Conservation (phyloP, 2,797 vertebrate species). For the Gallinago solitaria region DNA sequence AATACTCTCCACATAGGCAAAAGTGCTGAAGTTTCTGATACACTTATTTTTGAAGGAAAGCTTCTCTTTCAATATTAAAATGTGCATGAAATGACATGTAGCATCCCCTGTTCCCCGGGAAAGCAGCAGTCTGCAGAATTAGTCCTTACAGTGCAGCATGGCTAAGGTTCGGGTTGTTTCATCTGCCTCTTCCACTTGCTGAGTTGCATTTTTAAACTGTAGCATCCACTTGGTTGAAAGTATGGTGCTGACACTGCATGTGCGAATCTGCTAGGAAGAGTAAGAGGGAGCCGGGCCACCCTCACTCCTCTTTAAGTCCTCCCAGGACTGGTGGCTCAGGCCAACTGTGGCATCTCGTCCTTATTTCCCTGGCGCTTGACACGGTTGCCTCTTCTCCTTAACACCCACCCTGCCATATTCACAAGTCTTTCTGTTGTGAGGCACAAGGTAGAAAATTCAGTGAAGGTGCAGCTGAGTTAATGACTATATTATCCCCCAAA, state of each 20-base stretch:
- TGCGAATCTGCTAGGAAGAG: background rate
- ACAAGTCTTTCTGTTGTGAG: background rate
- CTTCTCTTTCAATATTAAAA: constrained; percentile 6
- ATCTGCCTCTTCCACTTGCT: background rate
- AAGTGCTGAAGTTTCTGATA: constrained; percentile 23
- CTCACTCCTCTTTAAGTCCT: background rate
- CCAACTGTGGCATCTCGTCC: fast-evolving
- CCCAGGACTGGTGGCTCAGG: background rate
- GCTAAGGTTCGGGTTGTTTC: background rate
- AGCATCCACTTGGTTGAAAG: background rate
- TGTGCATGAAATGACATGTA: constrained; percentile 7
- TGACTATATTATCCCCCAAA: background rate
- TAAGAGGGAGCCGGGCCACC: background rate
- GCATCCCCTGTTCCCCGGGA: fast-evolving
- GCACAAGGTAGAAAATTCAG: background rate
- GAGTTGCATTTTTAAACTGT: background rate
- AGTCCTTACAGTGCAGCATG: background rate
- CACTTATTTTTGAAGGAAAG: background rate
- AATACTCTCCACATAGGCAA: background rate
- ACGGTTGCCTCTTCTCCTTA: background rate
- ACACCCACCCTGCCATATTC: background rate
- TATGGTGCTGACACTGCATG: background rate
- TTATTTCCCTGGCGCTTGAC: background rate
- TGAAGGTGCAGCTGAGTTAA: background rate
- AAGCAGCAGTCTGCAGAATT: background rate